Evolutionary conservation across 1,140 invertebrate genomes (phyloP).

Genomic region (Nasonia giraulti): DNA sequence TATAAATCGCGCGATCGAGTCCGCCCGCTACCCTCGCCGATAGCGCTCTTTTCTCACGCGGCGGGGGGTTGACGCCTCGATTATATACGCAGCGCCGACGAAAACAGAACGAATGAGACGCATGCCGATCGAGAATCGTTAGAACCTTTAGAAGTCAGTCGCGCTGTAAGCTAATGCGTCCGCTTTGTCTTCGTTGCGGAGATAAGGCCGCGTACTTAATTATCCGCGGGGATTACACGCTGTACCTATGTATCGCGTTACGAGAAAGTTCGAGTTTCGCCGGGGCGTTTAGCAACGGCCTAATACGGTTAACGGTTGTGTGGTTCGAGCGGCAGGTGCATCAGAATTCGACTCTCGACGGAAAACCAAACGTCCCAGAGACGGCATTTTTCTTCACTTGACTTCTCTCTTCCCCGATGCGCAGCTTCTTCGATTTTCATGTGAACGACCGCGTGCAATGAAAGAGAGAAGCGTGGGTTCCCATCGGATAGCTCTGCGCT

Average conservation of each 20-base stretch:
- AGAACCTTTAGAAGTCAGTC: no score
- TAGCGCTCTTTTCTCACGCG: no score
- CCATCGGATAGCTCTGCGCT: neutral
- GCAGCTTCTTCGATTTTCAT: neutral
- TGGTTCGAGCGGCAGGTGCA: constrained; percentile 38
- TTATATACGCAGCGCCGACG: no score
- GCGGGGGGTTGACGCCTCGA: no score
- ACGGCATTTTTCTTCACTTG: constrained; percentile 4
- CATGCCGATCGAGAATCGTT: no score
- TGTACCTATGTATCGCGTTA: neutral
- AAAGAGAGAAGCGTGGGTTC: neutral
- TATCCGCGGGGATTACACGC: constrained; percentile 18
- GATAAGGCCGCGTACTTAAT: constrained; percentile 1
- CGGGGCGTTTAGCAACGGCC: constrained; percentile 41
- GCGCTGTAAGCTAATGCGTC: no score
- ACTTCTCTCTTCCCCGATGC: neutral
- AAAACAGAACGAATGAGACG: no score
- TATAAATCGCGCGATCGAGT: no score
- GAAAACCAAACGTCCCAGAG: constrained; percentile 41
- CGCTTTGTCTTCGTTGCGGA: no score
- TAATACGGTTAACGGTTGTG: constrained; percentile 39
- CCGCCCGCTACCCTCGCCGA: no score
- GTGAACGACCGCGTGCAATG: neutral
- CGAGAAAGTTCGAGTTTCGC: constrained; percentile 43
- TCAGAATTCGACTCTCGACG: constrained; percentile 45